These are phyloP conservation scores for Noturus placidus DNA, from an alignment of 2,113 vertebrate species.

Conservation along the genomic window DNA sequence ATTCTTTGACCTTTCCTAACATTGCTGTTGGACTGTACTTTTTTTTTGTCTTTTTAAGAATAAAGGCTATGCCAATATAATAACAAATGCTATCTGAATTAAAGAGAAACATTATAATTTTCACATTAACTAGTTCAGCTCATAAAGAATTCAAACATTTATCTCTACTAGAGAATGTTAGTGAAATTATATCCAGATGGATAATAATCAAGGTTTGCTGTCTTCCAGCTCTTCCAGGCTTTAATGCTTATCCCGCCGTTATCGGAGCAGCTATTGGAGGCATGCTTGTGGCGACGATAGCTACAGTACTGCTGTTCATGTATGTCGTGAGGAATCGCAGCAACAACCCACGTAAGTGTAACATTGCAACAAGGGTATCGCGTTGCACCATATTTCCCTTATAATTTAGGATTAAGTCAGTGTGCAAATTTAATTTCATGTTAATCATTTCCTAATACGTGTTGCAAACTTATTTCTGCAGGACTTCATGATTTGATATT, in stretches of 20 bases:
- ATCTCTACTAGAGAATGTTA: not conserved
- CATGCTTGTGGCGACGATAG: constrained; percentile 75
- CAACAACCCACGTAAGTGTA: constrained; percentile 79
- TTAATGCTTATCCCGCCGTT: constrained; percentile 78
- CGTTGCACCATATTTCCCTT: not conserved
- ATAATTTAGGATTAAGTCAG: not conserved
- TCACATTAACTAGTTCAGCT: not conserved
- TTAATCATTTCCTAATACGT: not conserved
- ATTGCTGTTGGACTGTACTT: constrained; percentile 10
- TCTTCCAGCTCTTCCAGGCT: constrained; percentile 77
- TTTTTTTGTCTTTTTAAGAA: not conserved
- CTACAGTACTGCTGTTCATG: constrained; percentile 74
- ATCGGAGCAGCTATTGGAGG: constrained; percentile 80
- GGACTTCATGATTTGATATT: constrained; percentile 81
- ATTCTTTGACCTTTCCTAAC: constrained; percentile 49
- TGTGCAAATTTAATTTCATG: not conserved
- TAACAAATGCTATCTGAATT: not conserved
- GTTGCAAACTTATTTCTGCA: constrained; percentile 51
- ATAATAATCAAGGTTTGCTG: constrained; percentile 57
- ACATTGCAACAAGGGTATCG: not conserved
- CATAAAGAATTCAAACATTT: not conserved
- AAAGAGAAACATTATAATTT: not conserved
- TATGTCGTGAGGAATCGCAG: constrained; percentile 78
- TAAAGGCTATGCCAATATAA: not conserved
- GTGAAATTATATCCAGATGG: not conserved